Evolutionary conservation across 2,888 invertebrate genomes (phyloP), one percentile per base, ranked within the genome.

Genomic region (Alviniconcha strummeri): DNA sequence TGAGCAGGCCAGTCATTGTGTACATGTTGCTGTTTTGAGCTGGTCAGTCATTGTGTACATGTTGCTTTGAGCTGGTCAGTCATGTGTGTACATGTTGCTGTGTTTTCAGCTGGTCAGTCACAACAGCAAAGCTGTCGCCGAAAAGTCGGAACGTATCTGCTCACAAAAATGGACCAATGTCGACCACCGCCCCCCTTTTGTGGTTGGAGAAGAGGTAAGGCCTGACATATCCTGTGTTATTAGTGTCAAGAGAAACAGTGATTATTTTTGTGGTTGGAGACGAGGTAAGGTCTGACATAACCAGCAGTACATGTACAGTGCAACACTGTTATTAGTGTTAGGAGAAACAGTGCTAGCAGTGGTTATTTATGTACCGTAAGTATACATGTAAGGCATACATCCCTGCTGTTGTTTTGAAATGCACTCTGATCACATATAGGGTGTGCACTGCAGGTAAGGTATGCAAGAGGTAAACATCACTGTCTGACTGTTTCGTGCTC

Each of bases 71-170:
- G 17, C 55, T 36, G 36, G 36, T 36, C 36, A 36, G 36, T 36
- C 36, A 36, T 36, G 36, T 36, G 8, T n/a, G 36, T 55, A 55
- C 57, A 60, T 76, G 60, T 76, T 79, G 72, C 15, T 83, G 56
- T 57, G 76, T 52, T 81, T 83, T 80, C 89, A 93, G 93, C 84
- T 92, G 13, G 96, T 97, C 0, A 97, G 97, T 0, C 97, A 97
- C 90, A 98, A 98, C 93, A 95, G 97, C 74, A 95, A 97, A 85
- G 96, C 97, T 0, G 94, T 95, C 72, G 96, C 97, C 0, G 97
- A 97, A 92, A 88, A 94, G 95, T 75, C 94, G 95, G 92, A 93
- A 84, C 92, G 92, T 4, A 84, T 89, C 8, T 91, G 92, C 81
- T 90, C 91, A 36, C 87, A 91, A 60, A 88, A 89, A 79, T 94